Evolutionary conservation across 2,113 vertebrate genomes (phyloP).

Genomic region (Bos indicus): DNA sequence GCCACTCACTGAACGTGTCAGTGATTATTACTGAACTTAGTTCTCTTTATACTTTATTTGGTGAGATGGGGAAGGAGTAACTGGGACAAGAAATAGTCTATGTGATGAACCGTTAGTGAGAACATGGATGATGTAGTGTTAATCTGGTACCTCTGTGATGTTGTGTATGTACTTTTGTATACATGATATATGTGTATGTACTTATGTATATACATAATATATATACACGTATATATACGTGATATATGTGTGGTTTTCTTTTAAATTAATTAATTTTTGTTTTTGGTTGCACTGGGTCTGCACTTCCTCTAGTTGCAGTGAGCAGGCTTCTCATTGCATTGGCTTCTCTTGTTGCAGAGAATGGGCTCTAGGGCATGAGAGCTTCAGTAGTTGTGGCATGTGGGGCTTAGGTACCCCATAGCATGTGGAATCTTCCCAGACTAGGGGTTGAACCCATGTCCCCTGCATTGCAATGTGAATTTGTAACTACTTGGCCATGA

Average conservation of each 20-base stretch:
- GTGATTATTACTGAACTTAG: neutral
- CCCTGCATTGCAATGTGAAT: neutral
- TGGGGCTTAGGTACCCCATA: neutral
- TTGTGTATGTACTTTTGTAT: neutral
- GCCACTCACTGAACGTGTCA: neutral
- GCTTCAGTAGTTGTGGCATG: neutral
- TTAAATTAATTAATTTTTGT: neutral
- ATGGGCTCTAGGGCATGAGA: neutral
- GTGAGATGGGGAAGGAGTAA: neutral
- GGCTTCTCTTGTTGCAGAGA: neutral
- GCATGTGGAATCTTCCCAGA: neutral
- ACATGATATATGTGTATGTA: too few relatives aligned
- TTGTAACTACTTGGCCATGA: neutral
- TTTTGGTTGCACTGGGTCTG: neutral
- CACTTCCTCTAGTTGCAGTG: neutral
- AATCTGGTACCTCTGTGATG: too few relatives aligned
- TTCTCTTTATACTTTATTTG: neutral
- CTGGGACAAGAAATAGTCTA: neutral
- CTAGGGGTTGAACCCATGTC: neutral
- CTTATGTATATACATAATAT: too few relatives aligned
- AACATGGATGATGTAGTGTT: neutral
- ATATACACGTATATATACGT: too few relatives aligned
- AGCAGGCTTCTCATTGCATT: neutral
- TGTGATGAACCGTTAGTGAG: neutral
- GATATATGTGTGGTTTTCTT: neutral